Conservation (phyloP, 1,140 invertebrate genomes). For the Fopius arisanus region DNA sequence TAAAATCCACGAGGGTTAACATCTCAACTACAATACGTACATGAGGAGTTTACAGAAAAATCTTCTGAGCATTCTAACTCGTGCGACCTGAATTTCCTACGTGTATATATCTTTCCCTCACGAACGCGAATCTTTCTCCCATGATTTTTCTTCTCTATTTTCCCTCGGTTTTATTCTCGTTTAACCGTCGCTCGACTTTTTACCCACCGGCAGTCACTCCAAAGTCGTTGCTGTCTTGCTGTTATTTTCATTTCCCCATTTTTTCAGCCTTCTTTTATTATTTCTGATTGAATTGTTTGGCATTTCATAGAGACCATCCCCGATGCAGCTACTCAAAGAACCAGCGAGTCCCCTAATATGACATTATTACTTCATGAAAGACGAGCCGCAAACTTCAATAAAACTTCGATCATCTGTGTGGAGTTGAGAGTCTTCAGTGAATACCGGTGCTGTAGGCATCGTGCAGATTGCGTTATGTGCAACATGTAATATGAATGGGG, state of each 20-base stretch:
- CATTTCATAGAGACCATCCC: not conserved
- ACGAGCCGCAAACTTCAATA: slow-evolving; percentile 5
- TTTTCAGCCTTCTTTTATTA: not conserved
- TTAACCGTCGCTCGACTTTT: slow-evolving; percentile 11
- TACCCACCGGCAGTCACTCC: not conserved
- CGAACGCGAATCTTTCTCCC: slow-evolving; percentile 15
- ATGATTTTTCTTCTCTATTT: slow-evolving; percentile 7
- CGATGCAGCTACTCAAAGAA: not conserved
- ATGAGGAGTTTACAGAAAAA: too few relatives aligned
- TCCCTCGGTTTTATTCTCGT: not conserved
- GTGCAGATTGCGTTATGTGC: not conserved
- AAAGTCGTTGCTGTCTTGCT: not conserved
- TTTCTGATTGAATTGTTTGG: not conserved
- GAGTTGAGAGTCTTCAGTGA: not conserved
- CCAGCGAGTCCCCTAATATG: not conserved
- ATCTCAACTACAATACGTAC: too few relatives aligned
- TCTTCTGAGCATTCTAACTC: too few relatives aligned
- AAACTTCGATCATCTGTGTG: not conserved
- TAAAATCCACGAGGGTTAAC: too few relatives aligned
- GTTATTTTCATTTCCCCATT: not conserved
- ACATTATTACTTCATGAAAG: slow-evolving; percentile 8
- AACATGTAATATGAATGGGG: not conserved
- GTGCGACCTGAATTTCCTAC: too few relatives aligned
- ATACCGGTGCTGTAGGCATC: not conserved
- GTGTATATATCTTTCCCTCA: not conserved